A percentile compares a stretch with the other conserved stretches of the same genome.
These are phyloP conservation scores for Cassiopea andromeda DNA, from an alignment of 30 jellyfish, hydroid and myxozoan genomes.

Conservation along the genomic window DNA sequence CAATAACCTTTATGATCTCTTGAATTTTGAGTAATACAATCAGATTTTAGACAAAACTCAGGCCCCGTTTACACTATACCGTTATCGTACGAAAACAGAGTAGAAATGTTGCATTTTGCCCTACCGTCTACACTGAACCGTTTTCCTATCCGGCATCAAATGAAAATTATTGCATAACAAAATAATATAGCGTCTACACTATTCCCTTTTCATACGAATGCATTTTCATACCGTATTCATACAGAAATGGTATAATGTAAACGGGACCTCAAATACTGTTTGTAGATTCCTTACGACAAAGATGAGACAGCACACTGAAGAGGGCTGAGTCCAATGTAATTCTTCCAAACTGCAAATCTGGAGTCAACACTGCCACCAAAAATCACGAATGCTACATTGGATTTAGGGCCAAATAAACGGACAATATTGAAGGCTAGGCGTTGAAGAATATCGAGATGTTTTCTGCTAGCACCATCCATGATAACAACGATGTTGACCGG, in stretches of 20 bases:
- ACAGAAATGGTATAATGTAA: neutral
- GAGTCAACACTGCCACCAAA: constrained; percentile 73
- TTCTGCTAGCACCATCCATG: constrained; percentile 67
- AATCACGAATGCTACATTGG: constrained; percentile 45
- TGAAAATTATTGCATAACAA: too few relatives aligned
- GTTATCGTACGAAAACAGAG: too few relatives aligned
- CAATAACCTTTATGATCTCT: neutral
- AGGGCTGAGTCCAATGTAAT: constrained; percentile 52
- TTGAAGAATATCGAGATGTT: constrained; percentile 34
- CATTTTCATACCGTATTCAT: too few relatives aligned
- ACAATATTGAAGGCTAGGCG: constrained; percentile 58
- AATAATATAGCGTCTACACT: too few relatives aligned
- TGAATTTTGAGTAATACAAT: neutral
- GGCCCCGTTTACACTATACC: too few relatives aligned
- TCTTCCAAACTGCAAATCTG: constrained; percentile 52
- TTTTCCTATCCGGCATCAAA: too few relatives aligned
- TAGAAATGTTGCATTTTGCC: too few relatives aligned
- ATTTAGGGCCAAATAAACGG: constrained; percentile 63
- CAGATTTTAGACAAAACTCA: neutral
- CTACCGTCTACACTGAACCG: too few relatives aligned
- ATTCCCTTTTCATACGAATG: too few relatives aligned
- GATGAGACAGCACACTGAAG: constrained; percentile 56
- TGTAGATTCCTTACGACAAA: constrained; percentile 6
- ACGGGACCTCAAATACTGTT: neutral
- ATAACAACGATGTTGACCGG: constrained; percentile 51